Percentiles rank a stretch among this genome's conserved stretches.
These are phyloP conservation scores for Ethmia dodecea DNA, from an alignment of 2,888 invertebrate genomes.

Conservation along the genomic window DNA sequence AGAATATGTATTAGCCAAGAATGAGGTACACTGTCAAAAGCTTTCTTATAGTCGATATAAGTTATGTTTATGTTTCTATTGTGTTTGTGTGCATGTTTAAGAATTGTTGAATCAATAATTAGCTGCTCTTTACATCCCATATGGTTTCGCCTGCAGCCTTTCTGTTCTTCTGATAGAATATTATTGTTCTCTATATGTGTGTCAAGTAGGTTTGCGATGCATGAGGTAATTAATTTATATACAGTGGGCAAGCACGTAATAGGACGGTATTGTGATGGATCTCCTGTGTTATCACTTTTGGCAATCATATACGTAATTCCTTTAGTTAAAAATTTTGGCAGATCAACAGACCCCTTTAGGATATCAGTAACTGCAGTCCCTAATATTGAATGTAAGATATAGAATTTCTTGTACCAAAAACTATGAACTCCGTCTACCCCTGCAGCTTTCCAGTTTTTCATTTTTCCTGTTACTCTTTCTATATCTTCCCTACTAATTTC, in stretches of 20 bases:
- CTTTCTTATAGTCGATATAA: constrained; percentile 23
- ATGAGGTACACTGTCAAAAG: constrained; percentile 23
- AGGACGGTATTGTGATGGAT: constrained; percentile 19
- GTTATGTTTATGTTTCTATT: constrained; percentile 14
- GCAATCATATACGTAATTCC: constrained; percentile 17
- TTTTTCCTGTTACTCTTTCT: constrained; percentile 4
- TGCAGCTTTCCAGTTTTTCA: constrained; percentile 16
- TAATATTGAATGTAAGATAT: constrained; percentile 8
- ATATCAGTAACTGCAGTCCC: constrained; percentile 9
- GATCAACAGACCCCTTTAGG: background rate
- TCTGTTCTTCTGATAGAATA: constrained; percentile 5
- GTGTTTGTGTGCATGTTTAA: constrained; percentile 8
- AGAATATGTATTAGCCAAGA: constrained; percentile 18
- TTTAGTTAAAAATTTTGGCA: constrained; percentile 13
- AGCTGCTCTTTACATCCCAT: constrained; percentile 6
- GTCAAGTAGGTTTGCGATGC: constrained; percentile 10
- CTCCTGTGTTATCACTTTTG: constrained; percentile 6
- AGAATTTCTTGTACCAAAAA: constrained; percentile 16
- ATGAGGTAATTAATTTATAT: constrained; percentile 19
- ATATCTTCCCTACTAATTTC: constrained; percentile 12
- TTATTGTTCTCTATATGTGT: background rate
- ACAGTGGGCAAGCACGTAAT: constrained; percentile 22
- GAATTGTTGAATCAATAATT: constrained; percentile 10
- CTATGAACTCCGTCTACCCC: constrained; percentile 15
- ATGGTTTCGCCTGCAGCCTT: constrained; percentile 1